Evolutionary conservation across 2,888 invertebrate species (phyloP).

Genomic region (Drosophila histrio): DNA sequence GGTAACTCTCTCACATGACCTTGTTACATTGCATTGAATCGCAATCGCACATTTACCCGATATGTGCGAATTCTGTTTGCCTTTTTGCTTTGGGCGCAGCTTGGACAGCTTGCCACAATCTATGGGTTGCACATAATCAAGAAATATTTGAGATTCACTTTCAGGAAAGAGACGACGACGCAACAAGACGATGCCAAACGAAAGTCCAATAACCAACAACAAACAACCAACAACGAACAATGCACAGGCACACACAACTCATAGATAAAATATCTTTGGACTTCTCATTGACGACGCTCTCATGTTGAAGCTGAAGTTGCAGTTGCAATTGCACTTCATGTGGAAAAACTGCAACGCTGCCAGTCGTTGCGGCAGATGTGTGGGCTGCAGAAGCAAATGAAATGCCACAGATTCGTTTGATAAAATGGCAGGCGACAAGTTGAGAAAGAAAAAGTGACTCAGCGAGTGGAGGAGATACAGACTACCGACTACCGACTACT

Average conservation of each 20-base stretch:
- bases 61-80: slow-evolving; percentile 63
- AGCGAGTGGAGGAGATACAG: slow-evolving; percentile 29
- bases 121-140: slow-evolving; percentile 59
- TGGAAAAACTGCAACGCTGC: slow-evolving; percentile 23
- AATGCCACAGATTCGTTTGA: slow-evolving; percentile 77
- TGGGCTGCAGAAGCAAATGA: slow-evolving; percentile 67
- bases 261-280: slow-evolving; percentile 70
- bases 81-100: slow-evolving; percentile 44
- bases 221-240: slow-evolving; percentile 46
- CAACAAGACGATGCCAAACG: slow-evolving; percentile 47
- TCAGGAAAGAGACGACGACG: slow-evolving; percentile 45
- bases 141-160: slow-evolving; percentile 78
- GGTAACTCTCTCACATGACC: slow-evolving; percentile 61
- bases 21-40: slow-evolving; percentile 70
- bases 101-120: slow-evolving; percentile 9
- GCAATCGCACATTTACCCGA: slow-evolving; percentile 26
- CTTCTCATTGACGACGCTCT: slow-evolving; percentile 54
- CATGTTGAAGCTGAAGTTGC: slow-evolving; percentile 21
- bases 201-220: slow-evolving; percentile 39
- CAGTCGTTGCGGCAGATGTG: slow-evolving; percentile 48
- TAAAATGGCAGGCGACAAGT: slow-evolving; percentile 74
- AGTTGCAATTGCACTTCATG: slow-evolving; percentile 43
- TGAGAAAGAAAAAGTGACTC: slow-evolving; percentile 71
- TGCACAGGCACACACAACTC: slow-evolving; percentile 35
- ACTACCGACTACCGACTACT: background rate